Evolutionary conservation across 2,797 vertebrate species (phyloP).

Genomic region (Emydoidea blandingii): DNA sequence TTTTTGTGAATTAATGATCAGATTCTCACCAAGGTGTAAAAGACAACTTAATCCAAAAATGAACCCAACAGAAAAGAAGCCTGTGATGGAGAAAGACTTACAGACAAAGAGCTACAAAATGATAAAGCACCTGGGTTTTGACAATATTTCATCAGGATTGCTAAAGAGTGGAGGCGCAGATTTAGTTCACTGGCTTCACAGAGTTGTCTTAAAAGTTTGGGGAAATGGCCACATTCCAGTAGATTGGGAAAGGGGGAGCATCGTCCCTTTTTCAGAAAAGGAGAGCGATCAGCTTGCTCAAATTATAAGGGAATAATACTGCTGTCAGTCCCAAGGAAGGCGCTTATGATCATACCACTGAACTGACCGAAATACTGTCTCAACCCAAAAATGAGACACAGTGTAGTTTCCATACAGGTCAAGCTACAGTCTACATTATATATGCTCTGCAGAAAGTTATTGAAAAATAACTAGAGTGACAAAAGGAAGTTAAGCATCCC

Average conservation of each 20-base stretch:
- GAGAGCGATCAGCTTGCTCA: background rate
- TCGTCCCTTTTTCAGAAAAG: background rate
- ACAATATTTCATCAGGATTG: background rate
- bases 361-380: background rate
- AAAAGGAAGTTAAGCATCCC: background rate
- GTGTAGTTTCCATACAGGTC: background rate
- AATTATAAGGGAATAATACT: background rate
- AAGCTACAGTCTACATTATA: background rate
- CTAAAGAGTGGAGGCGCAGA: background rate
- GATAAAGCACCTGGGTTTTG: background rate
- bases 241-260: background rate
- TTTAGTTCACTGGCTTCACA: background rate
- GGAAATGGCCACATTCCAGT: background rate
- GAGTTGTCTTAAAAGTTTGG: background rate
- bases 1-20: background rate
- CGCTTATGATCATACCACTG: background rate
- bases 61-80: background rate
- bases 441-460: background rate
- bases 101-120: background rate
- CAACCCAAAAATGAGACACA: background rate
- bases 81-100: background rate
- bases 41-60: background rate
- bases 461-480: background rate
- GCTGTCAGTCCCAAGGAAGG: background rate
- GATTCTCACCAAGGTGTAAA: background rate